Base-by-base conservation (phyloP, 2,888 invertebrate species). In the Odontocerum albicorne region DNA sequence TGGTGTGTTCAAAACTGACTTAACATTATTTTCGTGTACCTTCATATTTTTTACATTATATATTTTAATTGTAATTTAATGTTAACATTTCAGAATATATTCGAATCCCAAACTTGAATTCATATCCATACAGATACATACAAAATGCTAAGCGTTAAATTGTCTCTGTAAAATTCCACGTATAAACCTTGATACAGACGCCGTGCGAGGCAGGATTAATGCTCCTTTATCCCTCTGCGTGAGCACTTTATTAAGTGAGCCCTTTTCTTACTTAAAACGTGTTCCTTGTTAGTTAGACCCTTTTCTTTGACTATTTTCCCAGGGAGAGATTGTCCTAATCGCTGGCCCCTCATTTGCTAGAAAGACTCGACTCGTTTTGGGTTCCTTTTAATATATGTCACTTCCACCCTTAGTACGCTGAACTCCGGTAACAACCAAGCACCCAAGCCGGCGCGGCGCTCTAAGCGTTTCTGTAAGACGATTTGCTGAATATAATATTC, bases 211-310 rank as follows among this genome's bases (percentile, higher is more conserved):
- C 17, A 31, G 46, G 47, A 42, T 52, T 59, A 55, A 56, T 55
- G 45, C 55, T 52, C 59, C 36, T 49, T 47, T 52, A 56, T 59
- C 51, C 55, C 43, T 47, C 44, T 50, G 50, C 59, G 58, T 58
- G 55, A 59, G 55, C 55, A 51, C 59, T 56, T 59, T 59, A 59
- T 59, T 59, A 59, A 59, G 59, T 55, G 47, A 56, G 59, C 54
- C 58, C 55, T 51, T 36, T 54, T 50, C 54, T 55, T 46, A 22
- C 51, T 38, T 56, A 49, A 56, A 56, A 59, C 55, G 59, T 59
- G 55, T 59, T 59, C 42, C 52, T 53, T 53, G 59, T 56, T 56
- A 47, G 42, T 43, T 32, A 44, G 36, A 20, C 16, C 22, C 33
- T 27, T 21, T 42, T 39, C 42, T 31, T 47, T 42, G n/a, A 6